Evolutionary conservation across 1,140 invertebrate genomes (phyloP), one percentile per base, ranked within the genome.

Genomic region (Anastatus disparis): DNA sequence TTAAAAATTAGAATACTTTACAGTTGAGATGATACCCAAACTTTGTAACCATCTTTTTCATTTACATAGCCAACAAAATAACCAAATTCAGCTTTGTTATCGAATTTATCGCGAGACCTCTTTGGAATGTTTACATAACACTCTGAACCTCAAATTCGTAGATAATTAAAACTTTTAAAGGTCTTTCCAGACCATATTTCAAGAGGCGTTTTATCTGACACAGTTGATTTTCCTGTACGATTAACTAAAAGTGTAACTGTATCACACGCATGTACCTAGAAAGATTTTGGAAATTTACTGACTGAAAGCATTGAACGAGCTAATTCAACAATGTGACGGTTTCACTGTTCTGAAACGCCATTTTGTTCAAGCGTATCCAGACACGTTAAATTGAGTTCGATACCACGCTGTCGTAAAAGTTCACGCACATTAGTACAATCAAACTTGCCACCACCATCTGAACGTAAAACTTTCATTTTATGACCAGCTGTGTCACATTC

Each of bases 61-160:
- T 65, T 70, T 20, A 22, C 31, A 31, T 74, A 74, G 3, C 70
- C 70, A 0, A 71, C 22, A 29, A 72, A 63, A 31, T 59, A 40
- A 0, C 61, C 66, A 27, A 72, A 55, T 24, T 52, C 29, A 0
- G 70, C 46, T n/a, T 71, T 58, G 3, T 20, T 52, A 17, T 72
- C 62, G 1, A 72, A 65, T 17, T 74, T 74, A 20, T 46, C 52
- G 55, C 50, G 53, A 1, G 44, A 29, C 29, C 63, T 44, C 15
- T 52, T 24, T n/a, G 53, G 38, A 27, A 72, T 48, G 13, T 38
- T 46, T 8, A 66, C 53, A 22, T 68, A 56, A n/a, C n/a, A 12
- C 22, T 53, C 48, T 13, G 46, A 53, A 0, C 59, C 58, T 26
- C 63, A 63, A 29, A 70, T 27, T 29, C 35, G 24, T 10, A 63